These are phyloP conservation scores for Atopsyche davidsoni DNA, from an alignment of 1,140 invertebrate genomes.

Conservation along the genomic window DNA sequence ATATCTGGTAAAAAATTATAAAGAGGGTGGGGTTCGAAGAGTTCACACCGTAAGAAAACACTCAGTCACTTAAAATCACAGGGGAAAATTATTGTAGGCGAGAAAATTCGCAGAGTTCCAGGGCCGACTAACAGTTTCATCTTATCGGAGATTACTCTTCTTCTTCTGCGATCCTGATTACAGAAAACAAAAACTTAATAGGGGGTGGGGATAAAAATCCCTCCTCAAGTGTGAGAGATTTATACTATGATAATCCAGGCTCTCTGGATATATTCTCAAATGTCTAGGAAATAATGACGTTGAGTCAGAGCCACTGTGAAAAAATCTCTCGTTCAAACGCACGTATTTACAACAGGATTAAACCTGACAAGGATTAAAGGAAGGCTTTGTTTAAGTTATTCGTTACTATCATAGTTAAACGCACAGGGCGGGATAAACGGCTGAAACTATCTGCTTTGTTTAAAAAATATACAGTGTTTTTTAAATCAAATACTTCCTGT, in stretches of 20 bases:
- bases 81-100: not conserved
- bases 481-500: too few species aligned
- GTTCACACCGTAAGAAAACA: not conserved
- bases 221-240: not conserved
- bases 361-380: too few species aligned
- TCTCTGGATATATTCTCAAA: not conserved
- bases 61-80: conserved; percentile 3
- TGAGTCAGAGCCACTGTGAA: too few species aligned
- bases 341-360: too few species aligned
- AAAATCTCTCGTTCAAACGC: too few species aligned
- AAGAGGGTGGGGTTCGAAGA: too few species aligned
- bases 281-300: conserved; percentile 3
- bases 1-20: too few species aligned
- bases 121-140: not conserved
- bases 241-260: conserved; percentile 3
- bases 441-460: too few species aligned
- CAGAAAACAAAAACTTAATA: conserved; percentile 4
- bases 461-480: too few species aligned
- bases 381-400: too few species aligned
- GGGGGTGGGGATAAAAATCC: not conserved
- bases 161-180: conserved; percentile 4
- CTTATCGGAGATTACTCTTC: conserved; percentile 1
- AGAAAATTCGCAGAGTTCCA: not conserved
- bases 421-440: too few species aligned
- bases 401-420: too few species aligned